Base-by-base conservation (phyloP, 1,140 invertebrate species). In the Drosophila kanapiae region DNA sequence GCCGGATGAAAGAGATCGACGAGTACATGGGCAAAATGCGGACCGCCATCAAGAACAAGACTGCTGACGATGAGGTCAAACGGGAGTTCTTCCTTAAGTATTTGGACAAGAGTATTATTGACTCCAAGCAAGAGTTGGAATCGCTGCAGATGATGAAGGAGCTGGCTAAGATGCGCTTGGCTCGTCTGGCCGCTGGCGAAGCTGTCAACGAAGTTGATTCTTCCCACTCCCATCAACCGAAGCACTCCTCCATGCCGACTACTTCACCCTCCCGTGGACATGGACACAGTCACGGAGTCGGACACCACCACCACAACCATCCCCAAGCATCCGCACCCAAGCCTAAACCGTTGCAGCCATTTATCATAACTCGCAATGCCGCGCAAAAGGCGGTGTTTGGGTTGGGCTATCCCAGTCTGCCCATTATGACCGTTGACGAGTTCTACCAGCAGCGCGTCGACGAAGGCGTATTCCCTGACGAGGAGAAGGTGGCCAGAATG, bases 321-420 rank as follows among this genome's bases (percentile, higher is more conserved):
- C 72, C 75, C 11, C 56, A 45, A 3, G 40, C 47, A 45, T 4
- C 93, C 14, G 45, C 48, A 47, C 7, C 93, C 14, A 74, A 93
- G 48, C 71, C 91, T 18, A 90, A 92, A n/a, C 95, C 96, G 6
- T 90, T 98, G n/a, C 95, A 96, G 92, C 97, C 98, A 1, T 97
- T 99, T 68, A 98, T 99, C 54, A 98, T 99, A 33, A 99, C 98
- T 0, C 96, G 96, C 82, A 96, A 98, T 93, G 95, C 95, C 40
- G 69, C 97, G 1, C 98, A 99, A 93, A 99, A 99, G 93, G 95
- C 97, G 71, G 97, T 99, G 4, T 99, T 96, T 94, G 99, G 99
- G 8, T 93, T 96, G 42, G 99, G 99, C 0, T 99, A 99, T 95
- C 98, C 98, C 1, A 96, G 97, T 90, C 91, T 99, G 62, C 98